Conservation (phyloP, 2,113 vertebrate species). For the Periophthalmodon schlosseri region DNA sequence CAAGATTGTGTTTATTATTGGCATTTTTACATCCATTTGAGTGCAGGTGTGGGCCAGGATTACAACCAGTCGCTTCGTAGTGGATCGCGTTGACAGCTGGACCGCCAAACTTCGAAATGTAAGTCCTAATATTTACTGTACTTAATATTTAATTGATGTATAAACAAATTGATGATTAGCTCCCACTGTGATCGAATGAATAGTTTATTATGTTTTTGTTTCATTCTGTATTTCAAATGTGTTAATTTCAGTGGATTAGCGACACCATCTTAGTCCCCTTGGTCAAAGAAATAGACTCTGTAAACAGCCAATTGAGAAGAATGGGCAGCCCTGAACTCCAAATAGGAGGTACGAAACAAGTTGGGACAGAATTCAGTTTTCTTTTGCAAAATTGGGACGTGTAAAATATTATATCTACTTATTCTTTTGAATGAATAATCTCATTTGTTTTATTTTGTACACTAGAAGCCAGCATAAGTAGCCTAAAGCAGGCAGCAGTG, state of each 20-base stretch:
- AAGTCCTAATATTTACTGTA: conserved; percentile 42
- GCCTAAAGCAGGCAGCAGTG: conserved; percentile 92
- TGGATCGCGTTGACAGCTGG: conserved; percentile 91
- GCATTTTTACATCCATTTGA: not conserved
- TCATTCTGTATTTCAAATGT: not conserved
- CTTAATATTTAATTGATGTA: not conserved
- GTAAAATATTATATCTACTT: not conserved
- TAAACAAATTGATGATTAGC: not conserved
- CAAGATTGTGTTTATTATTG: not conserved
- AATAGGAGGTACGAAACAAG: conserved; percentile 85
- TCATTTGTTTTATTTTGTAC: conserved; percentile 7
- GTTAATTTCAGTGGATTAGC: conserved; percentile 87
- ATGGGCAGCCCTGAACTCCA: conserved; percentile 95
- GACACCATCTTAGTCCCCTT: conserved; percentile 93
- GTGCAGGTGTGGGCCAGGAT: conserved; percentile 92
- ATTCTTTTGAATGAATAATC: not conserved
- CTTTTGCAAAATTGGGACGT: no score
- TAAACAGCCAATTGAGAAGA: conserved; percentile 91
- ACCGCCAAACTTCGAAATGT: conserved; percentile 96
- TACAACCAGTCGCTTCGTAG: conserved; percentile 84
- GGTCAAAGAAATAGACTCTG: conserved; percentile 90
- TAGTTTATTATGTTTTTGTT: not conserved
- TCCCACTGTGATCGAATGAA: not conserved
- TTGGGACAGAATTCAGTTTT: not conserved
- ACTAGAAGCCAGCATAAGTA: conserved; percentile 93